Conservation (phyloP, 1,140 invertebrate genomes). For the Chionoecetes opilio region DNA sequence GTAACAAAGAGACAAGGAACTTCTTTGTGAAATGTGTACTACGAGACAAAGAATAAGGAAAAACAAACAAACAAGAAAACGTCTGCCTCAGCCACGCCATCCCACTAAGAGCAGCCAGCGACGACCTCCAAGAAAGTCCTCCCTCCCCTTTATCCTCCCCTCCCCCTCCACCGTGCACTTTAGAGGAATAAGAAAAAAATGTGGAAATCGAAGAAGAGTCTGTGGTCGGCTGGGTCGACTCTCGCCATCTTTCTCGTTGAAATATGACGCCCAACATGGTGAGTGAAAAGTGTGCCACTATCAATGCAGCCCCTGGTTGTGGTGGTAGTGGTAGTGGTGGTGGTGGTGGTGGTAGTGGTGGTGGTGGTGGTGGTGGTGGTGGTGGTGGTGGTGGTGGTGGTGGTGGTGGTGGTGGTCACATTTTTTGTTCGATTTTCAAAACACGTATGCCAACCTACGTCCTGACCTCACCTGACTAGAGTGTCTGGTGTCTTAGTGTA, state of each 20-base stretch:
- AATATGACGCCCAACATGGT: not conserved
- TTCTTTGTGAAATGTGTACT: too few relatives aligned
- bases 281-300: constrained; percentile 27
- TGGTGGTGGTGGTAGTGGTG: too few relatives aligned
- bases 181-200: not conserved
- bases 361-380: too few relatives aligned
- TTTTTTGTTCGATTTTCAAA: too few relatives aligned
- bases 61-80: too few relatives aligned
- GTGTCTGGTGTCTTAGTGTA: too few relatives aligned
- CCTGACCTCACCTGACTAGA: not conserved
- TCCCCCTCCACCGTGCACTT: too few relatives aligned
- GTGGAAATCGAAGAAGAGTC: constrained; percentile 3
- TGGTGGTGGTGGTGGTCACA: too few relatives aligned
- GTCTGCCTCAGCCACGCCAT: not conserved
- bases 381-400: too few relatives aligned
- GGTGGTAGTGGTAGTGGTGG: not conserved
- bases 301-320: not conserved
- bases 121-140: not conserved
- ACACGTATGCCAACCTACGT: not conserved
- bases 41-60: too few relatives aligned
- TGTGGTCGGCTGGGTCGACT: not conserved
- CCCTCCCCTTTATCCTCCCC: not conserved
- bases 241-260: not conserved
- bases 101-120: not conserved
- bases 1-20: too few relatives aligned